Evolutionary conservation across 35 echinoderm and acorn worm genomes (phyloP).

Genomic region (Acanthaster planci): DNA sequence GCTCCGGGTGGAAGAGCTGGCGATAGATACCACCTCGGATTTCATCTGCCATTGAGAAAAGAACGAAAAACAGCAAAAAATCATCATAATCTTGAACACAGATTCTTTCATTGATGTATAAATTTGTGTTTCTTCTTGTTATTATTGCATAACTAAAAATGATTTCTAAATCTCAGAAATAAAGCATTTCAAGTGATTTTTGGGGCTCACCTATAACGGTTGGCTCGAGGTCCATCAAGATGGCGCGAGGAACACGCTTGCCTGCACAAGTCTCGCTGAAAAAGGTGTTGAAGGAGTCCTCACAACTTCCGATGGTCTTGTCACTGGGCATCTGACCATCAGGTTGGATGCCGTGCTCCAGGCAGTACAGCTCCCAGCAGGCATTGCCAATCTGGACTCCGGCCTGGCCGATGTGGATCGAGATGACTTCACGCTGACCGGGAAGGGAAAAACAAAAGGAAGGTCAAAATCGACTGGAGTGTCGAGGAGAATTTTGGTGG

Average conservation of each 20-base stretch:
- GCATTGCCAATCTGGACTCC: constrained; percentile 72
- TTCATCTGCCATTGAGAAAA: constrained; percentile 33
- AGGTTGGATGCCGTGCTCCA: constrained; percentile 66
- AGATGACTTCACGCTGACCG: constrained; percentile 62
- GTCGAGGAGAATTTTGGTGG: too few species aligned
- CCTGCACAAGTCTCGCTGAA: constrained; percentile 33
- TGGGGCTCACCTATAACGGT: constrained; percentile 20
- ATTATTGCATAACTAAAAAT: too few species aligned
- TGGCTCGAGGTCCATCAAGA: constrained; percentile 43
- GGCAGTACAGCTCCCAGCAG: constrained; percentile 74
- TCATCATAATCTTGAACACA: too few species aligned
- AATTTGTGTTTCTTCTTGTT: too few species aligned
- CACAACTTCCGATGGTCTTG: constrained; percentile 35
- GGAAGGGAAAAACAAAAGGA: too few species aligned
- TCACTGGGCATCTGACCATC: constrained; percentile 72
- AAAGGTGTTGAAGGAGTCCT: constrained; percentile 48
- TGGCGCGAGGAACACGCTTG: constrained; percentile 28
- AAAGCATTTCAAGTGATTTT: too few species aligned
- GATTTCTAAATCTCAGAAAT: too few species aligned
- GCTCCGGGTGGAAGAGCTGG: constrained; percentile 34
- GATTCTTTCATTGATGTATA: background rate
- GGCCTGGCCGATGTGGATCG: constrained; percentile 68
- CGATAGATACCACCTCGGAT: constrained; percentile 34
- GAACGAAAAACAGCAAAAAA: too few species aligned
- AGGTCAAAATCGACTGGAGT: too few species aligned